Evolutionary conservation across 2,113 vertebrate genomes (phyloP).

Genomic region (Phycodurus eques): DNA sequence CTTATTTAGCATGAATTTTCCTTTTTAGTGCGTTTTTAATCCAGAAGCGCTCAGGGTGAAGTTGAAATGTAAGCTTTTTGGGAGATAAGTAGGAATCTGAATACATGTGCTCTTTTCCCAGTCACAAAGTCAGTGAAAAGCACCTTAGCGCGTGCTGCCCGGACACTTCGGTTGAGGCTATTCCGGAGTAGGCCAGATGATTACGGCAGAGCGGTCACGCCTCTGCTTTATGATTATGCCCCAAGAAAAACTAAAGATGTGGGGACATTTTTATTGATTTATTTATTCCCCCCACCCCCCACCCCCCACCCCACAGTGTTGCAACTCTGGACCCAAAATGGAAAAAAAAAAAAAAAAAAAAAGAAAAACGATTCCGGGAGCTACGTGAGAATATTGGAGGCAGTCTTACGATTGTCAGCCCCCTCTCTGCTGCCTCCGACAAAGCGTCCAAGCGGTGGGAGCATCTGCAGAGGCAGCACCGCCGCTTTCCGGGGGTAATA

Average conservation of each 20-base stretch:
- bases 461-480: constrained; percentile 52
- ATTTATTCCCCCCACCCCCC: no score
- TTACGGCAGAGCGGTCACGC: background rate
- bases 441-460: constrained; percentile 49
- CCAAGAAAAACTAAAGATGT: background rate
- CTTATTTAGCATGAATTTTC: background rate
- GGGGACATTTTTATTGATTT: no score
- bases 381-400: constrained; percentile 43
- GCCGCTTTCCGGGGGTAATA: constrained; percentile 53
- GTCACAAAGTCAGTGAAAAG: constrained; percentile 4
- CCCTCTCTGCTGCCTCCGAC: constrained; percentile 37
- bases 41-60: background rate
- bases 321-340: no score
- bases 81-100: background rate
- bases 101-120: background rate
- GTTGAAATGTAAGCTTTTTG: background rate
- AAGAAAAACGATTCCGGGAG: constrained; percentile 38
- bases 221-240: constrained; percentile 6
- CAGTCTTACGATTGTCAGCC: constrained; percentile 43
- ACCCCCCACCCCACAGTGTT: no score
- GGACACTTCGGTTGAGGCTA: background rate
- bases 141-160: background rate
- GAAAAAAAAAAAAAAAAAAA: background rate
- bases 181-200: constrained; percentile 1
- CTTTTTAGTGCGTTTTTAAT: background rate